A percentile compares a stretch with the other conserved stretches of the same genome.
phyloP scores from a whole-genome alignment of 2,797 vertebrate genomes.

The Phataginus tetradactyla region DNA sequence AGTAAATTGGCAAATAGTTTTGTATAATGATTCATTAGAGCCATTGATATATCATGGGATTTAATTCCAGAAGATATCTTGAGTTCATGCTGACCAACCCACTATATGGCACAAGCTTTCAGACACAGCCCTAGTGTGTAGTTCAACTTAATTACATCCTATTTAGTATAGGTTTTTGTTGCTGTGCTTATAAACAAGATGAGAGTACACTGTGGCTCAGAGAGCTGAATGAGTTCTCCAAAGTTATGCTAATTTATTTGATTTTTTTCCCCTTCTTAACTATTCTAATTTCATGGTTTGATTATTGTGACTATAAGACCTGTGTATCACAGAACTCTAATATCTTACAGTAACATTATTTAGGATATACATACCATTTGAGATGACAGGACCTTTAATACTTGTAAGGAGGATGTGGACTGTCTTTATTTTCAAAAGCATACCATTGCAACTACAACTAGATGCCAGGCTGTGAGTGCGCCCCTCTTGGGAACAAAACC shows the following conservation, averaged over 20 bases:
- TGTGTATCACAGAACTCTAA: not conserved
- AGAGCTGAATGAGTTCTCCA: not conserved
- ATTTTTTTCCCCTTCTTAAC: not conserved
- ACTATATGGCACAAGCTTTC: rapidly evolving
- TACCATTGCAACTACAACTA: no score
- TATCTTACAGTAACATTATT: no score
- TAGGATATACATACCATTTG: rapidly evolving
- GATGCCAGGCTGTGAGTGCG: no score
- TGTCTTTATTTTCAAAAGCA: not conserved
- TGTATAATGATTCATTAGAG: not conserved
- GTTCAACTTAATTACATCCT: rapidly evolving
- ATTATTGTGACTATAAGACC: not conserved
- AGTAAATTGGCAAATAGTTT: not conserved
- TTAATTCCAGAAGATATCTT: not conserved
- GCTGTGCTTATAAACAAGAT: not conserved
- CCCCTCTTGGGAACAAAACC: rapidly evolving
- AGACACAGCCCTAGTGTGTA: rapidly evolving
- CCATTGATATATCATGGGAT: not conserved
- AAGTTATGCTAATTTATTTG: not conserved
- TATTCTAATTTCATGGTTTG: not conserved
- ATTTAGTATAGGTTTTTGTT: not conserved
- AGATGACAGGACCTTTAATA: not conserved
- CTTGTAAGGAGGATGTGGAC: rapidly evolving
- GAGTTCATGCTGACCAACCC: not conserved
- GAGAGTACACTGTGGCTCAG: not conserved